Conservation (phyloP, 1,140 invertebrate species). For the Pentalonia nigronervosa region DNA sequence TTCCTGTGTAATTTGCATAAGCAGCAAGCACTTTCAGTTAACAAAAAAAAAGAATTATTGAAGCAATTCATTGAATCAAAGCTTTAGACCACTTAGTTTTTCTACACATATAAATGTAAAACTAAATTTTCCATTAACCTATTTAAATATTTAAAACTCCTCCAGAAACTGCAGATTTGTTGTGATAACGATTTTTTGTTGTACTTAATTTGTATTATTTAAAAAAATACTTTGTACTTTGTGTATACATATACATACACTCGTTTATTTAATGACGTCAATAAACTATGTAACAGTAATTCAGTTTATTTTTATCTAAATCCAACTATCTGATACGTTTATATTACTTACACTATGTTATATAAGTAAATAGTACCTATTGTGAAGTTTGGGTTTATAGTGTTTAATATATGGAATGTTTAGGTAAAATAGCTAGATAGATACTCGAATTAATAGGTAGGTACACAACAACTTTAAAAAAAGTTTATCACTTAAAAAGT, state of each 20-base stretch:
- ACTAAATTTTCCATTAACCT: background rate
- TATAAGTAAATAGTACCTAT: background rate
- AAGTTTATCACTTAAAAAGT: background rate
- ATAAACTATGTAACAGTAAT: background rate
- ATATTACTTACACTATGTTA: background rate
- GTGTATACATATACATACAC: background rate
- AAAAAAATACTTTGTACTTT: background rate
- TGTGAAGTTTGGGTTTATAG: background rate
- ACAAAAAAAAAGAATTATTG: background rate
- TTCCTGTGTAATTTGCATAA: slow-evolving; percentile 6
- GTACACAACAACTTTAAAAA: background rate
- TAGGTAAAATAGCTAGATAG: background rate
- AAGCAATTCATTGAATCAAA: background rate
- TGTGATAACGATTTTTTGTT: background rate
- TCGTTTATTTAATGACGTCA: background rate
- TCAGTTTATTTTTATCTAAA: background rate
- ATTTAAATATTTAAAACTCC: slow-evolving; percentile 4
- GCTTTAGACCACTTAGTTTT: slow-evolving; percentile 2
- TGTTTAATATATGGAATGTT: background rate
- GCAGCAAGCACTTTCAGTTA: background rate
- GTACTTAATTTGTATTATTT: slow-evolving; percentile 1
- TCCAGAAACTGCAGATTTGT: background rate
- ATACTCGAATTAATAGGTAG: background rate
- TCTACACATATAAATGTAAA: background rate
- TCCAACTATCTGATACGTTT: background rate